A percentile compares a stretch with the other conserved stretches of the same genome.
Conservation (phyloP, 1,140 invertebrate genomes). For the Panagrolaimus sp. region DNA sequence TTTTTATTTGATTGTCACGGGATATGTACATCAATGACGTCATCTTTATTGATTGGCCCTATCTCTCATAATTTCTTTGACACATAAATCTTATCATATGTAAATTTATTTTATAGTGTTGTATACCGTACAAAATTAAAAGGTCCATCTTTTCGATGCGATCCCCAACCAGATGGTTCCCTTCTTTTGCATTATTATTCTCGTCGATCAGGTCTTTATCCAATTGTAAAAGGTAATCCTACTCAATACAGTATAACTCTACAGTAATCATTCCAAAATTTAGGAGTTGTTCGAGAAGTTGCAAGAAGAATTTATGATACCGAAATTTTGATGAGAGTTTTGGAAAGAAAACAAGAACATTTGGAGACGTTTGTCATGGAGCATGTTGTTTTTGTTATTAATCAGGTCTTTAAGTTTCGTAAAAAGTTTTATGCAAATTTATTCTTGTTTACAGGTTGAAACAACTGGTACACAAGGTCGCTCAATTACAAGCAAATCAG, state of each 20-base stretch:
- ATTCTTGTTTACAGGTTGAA: constrained; percentile 9
- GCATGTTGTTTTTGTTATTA: constrained; percentile 54
- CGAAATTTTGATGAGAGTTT: constrained; percentile 58
- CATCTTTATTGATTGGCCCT: too few relatives aligned
- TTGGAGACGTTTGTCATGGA: constrained; percentile 53
- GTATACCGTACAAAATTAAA: constrained; percentile 52
- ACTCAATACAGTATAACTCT: constrained; percentile 49
- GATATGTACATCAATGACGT: too few relatives aligned
- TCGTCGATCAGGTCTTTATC: constrained; percentile 60
- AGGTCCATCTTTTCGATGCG: constrained; percentile 60
- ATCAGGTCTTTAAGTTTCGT: constrained; percentile 43
- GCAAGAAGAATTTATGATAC: constrained; percentile 56
- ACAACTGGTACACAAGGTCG: neutral
- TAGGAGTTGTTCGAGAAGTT: constrained; percentile 58
- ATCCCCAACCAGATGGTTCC: constrained; percentile 57
- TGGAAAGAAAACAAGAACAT: constrained; percentile 55
- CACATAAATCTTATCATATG: too few relatives aligned
- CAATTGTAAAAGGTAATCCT: constrained; percentile 60
- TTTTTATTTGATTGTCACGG: neutral
- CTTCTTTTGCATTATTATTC: constrained; percentile 62
- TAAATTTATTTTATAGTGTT: constrained; percentile 33
- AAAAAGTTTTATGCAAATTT: too few relatives aligned
- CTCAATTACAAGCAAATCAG: neutral
- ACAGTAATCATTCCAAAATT: constrained; percentile 42
- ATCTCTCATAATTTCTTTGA: too few relatives aligned